Base-by-base conservation (phyloP, 2,113 vertebrate genomes). In the Larimichthys crocea region DNA sequence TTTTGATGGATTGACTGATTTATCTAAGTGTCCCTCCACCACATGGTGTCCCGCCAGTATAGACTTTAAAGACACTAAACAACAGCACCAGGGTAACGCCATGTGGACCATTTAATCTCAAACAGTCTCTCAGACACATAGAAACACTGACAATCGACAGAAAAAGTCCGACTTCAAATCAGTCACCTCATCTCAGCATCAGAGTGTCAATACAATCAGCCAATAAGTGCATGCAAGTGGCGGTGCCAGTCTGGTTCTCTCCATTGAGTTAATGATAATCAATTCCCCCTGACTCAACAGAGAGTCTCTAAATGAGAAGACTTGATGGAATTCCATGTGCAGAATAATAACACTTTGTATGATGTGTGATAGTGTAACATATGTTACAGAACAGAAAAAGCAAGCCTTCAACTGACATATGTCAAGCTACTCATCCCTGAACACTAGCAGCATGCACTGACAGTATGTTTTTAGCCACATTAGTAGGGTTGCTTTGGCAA, bases 201-300 rank as follows among this genome's bases (percentile, higher is more conserved):
- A 16, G 40, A 22, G 63, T 66, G 24, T 76, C 71, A 24, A 89
- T 84, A 81, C 74, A 46, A 78, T 74, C 74, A 80, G 63, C 29
- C 60, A 3, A 10, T 35, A 61, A 80, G 82, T 68, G 68, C 50
- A 53, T 0, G 71, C 46, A 68, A 68, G 84, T 70, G 72, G n/a
- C 31, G 57, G 74, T 1, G 71, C 22, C 31, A 0, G 70, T 8
- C 52, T 17, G 48, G n/a, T 40, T 64, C 46, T 50, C n/a, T 49
- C 71, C 69, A 62, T 1, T 19, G 42, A 79, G 65, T 68, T 61
- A 65, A 86, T 60, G 72, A 57, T 65, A 82, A 84, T 85, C 65
- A 68, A 83, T 88, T 14, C 64, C 0, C 40, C 5, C 67, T 29
- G 24, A 86, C 66, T 81, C 59, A 57, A 64, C 64, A 63, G 56